Evolutionary conservation across 2,797 vertebrate species (phyloP).

Genomic region (Parotocinclus haroldoi): DNA sequence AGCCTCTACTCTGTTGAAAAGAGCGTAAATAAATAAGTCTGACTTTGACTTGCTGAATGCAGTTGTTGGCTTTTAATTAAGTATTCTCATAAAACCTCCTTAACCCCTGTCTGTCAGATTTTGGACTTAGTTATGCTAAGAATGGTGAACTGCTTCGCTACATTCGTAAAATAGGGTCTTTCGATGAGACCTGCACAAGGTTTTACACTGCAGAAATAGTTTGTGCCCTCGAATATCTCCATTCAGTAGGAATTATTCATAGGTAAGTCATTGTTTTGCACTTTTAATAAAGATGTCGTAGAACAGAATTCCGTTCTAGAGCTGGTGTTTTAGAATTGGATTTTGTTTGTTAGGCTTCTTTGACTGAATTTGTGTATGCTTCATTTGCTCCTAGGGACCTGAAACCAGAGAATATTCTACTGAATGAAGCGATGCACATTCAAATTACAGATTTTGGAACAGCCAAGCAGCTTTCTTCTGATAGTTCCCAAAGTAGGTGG

Average conservation of each 20-base stretch:
- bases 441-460: slow-evolving; percentile 99
- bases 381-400: slow-evolving; percentile 80
- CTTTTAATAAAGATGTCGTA: no score
- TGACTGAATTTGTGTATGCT: not conserved
- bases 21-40: not conserved
- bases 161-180: slow-evolving; percentile 98
- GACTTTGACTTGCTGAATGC: not conserved
- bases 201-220: slow-evolving; percentile 98
- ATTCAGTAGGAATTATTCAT: slow-evolving; percentile 96
- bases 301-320: not conserved
- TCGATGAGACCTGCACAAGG: slow-evolving; percentile 97
- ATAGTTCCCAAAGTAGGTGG: slow-evolving; percentile 77
- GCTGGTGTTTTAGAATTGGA: not conserved
- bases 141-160: slow-evolving; percentile 97
- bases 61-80: not conserved
- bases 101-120: slow-evolving; percentile 74
- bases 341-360: not conserved
- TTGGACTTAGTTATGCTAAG: slow-evolving; percentile 98
- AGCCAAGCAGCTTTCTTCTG: slow-evolving; percentile 89
- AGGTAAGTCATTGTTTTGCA: no score
- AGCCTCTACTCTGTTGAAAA: no score
- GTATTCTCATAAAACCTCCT: slow-evolving; percentile 14
- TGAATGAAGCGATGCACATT: slow-evolving; percentile 98
- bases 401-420: slow-evolving; percentile 97
- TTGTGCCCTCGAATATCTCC: slow-evolving; percentile 93